Conservation (phyloP, 1,140 invertebrate genomes). For the Papilio dardanus region DNA sequence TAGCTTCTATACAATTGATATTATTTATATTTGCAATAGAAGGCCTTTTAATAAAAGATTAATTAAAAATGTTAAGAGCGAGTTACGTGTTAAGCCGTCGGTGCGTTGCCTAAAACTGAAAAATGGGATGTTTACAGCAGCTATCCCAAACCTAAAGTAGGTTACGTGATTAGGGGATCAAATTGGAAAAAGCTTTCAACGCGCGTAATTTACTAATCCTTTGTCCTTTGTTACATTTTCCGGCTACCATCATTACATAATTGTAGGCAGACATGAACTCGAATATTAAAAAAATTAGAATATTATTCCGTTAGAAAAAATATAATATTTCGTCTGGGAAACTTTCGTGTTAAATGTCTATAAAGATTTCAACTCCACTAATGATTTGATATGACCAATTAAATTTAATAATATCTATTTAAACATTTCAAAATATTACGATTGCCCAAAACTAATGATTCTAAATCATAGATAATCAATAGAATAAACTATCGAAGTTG, state of each 20-base stretch:
- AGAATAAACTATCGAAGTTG: slow-evolving; percentile 38
- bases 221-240: too few relatives aligned
- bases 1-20: background rate
- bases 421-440: background rate
- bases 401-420: slow-evolving; percentile 10
- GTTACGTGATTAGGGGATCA: background rate
- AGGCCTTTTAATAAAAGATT: background rate
- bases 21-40: too few relatives aligned
- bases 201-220: too few relatives aligned
- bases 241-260: background rate
- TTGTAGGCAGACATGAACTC: too few relatives aligned
- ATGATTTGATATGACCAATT: background rate
- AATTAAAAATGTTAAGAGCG: too few relatives aligned
- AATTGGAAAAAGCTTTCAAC: background rate
- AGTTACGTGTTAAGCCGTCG: too few relatives aligned
- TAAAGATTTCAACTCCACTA: slow-evolving; percentile 3
- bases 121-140: too few relatives aligned
- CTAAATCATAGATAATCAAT: slow-evolving; percentile 25
- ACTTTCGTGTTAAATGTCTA: background rate
- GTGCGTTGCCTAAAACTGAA: too few relatives aligned
- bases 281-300: too few relatives aligned
- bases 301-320: background rate
- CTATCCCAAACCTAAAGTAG: too few relatives aligned
- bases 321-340: background rate
- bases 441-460: slow-evolving; percentile 20